Percentiles rank a stretch among this genome's conserved stretches.
Evolutionary conservation across 2,113 vertebrate species (phyloP).

Genomic region (Tachysurus fulvidraco): DNA sequence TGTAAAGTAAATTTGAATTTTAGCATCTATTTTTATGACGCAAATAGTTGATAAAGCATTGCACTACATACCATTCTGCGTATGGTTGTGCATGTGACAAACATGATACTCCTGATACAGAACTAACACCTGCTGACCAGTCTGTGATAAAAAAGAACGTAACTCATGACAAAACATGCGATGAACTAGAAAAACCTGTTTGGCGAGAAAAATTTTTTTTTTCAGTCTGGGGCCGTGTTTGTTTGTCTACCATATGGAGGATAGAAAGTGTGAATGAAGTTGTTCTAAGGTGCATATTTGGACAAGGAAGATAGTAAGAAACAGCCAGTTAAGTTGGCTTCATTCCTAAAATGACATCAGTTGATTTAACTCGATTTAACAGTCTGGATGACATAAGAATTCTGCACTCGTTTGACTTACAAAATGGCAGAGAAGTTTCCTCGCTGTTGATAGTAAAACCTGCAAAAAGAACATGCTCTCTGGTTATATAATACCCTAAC

Average conservation of each 20-base stretch:
- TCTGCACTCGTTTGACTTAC: not conserved
- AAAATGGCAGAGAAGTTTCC: not conserved
- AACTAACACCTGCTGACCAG: not conserved
- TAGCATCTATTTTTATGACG: too few relatives aligned
- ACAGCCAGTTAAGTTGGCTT: not conserved
- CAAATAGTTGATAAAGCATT: too few relatives aligned
- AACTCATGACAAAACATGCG: not conserved
- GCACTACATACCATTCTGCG: too few relatives aligned
- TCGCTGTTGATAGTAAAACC: not conserved
- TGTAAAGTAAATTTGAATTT: too few relatives aligned
- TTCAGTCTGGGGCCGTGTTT: not conserved
- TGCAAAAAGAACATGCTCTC: not conserved
- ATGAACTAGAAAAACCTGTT: conserved; percentile 31
- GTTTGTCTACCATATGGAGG: not conserved
- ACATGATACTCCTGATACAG: not conserved
- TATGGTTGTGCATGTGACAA: too few relatives aligned
- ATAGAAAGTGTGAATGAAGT: conserved; percentile 1
- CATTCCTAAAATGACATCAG: not conserved
- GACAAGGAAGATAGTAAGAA: not conserved
- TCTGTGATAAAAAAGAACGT: not conserved
- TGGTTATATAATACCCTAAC: not conserved
- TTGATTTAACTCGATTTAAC: not conserved
- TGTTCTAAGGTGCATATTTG: not conserved
- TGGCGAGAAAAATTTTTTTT: not conserved
- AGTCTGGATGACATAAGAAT: not conserved